phyloP scores from a whole-genome alignment of 30 jellyfish, hydroid and myxozoan species.

The Sanderia malayensis region DNA sequence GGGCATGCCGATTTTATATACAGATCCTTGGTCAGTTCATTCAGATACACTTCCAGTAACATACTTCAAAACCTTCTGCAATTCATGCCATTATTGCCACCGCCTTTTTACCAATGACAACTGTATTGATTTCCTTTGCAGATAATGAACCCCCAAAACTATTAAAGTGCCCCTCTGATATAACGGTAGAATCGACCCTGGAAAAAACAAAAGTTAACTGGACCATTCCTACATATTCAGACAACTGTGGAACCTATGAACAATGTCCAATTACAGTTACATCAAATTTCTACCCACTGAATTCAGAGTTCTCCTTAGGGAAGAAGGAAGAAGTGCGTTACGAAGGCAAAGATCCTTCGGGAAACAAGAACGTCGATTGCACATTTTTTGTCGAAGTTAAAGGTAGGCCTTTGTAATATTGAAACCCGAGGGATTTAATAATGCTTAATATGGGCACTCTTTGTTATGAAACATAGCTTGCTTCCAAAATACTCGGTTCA shows the following conservation, averaged over 20 bases:
- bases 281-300: slow-evolving; percentile 18
- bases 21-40: slow-evolving; percentile 43
- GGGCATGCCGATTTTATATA: slow-evolving; percentile 54
- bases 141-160: slow-evolving; percentile 67
- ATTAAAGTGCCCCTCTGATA: slow-evolving; percentile 60
- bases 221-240: slow-evolving; percentile 64
- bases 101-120: no score
- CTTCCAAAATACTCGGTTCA: no score
- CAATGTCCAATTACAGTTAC: slow-evolving; percentile 51
- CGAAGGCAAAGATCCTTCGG: slow-evolving; percentile 82
- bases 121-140: no score
- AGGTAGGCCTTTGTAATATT: slow-evolving; percentile 51
- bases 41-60: background rate
- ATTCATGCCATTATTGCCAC: no score
- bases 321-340: slow-evolving; percentile 31
- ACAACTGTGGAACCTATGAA: slow-evolving; percentile 79
- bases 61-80: background rate
- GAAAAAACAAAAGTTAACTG: slow-evolving; percentile 33
- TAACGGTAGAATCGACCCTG: slow-evolving; percentile 35
- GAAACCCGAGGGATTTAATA: no score
- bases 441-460: no score
- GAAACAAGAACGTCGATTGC: slow-evolving; percentile 70
- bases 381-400: slow-evolving; percentile 58
- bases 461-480: no score
- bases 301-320: slow-evolving; percentile 16